phyloP scores from a whole-genome alignment of 2,797 vertebrate species.

The Spea hammondii region DNA sequence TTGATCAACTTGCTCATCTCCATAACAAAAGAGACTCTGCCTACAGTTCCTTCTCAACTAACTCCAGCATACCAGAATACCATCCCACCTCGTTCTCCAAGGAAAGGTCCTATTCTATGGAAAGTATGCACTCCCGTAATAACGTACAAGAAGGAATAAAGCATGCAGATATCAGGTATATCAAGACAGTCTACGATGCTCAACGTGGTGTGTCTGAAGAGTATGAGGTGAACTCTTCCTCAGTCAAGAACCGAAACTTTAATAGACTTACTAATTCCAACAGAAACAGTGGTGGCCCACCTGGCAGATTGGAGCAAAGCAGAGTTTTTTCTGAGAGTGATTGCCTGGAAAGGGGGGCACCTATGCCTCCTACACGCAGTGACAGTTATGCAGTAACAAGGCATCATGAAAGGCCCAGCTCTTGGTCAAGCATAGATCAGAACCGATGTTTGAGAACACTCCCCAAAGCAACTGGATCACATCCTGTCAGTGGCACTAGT shows the following conservation, averaged over 20 bases:
- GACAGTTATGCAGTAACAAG: slow-evolving; percentile 86
- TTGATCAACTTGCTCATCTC: slow-evolving; percentile 82
- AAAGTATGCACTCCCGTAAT: slow-evolving; percentile 65
- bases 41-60: slow-evolving; percentile 94
- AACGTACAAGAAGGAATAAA: slow-evolving; percentile 71
- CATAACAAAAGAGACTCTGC: slow-evolving; percentile 95
- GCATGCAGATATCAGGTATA: slow-evolving; percentile 83
- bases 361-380: slow-evolving; percentile 82
- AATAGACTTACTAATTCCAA: slow-evolving; percentile 59
- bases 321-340: slow-evolving; percentile 63
- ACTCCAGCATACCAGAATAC: slow-evolving; percentile 89
- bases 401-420: slow-evolving; percentile 83
- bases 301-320: slow-evolving; percentile 64
- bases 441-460: slow-evolving; percentile 70
- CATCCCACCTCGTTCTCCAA: slow-evolving; percentile 65
- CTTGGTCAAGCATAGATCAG: slow-evolving; percentile 81
- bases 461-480: slow-evolving; percentile 75
- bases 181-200: slow-evolving; percentile 76
- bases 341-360: slow-evolving; percentile 69
- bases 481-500: slow-evolving; percentile 65
- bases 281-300: slow-evolving; percentile 67
- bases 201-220: slow-evolving; percentile 79
- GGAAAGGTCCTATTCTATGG: slow-evolving; percentile 80
- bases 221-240: slow-evolving; percentile 77
- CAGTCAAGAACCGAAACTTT: slow-evolving; percentile 49